Evolutionary conservation across 2,797 vertebrate species (phyloP).

Genomic region (Hemibagrus guttatus): DNA sequence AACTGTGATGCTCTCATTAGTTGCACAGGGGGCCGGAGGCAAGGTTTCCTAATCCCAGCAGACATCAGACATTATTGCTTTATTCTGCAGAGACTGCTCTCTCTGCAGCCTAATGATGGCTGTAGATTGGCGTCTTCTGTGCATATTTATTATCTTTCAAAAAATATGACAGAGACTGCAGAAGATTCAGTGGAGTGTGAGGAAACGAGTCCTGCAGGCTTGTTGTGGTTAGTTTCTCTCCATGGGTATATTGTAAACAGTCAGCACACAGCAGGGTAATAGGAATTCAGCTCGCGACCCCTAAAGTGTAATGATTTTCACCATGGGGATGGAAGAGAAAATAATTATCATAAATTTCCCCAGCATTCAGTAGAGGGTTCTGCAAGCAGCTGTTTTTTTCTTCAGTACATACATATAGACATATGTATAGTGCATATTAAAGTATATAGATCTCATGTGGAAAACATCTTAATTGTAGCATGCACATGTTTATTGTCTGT

Average conservation of each 20-base stretch:
- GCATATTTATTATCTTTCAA: conserved; percentile 61
- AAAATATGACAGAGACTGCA: conserved; percentile 54
- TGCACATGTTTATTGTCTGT: neutral
- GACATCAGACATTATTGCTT: conserved; percentile 52
- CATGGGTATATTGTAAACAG: conserved; percentile 40
- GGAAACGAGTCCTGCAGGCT: conserved; percentile 21
- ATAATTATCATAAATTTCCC: conserved; percentile 37
- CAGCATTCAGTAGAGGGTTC: conserved; percentile 25
- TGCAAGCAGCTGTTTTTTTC: conserved; percentile 19
- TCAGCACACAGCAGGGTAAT: conserved; percentile 38
- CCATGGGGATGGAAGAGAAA: conserved; percentile 17
- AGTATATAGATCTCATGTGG: neutral
- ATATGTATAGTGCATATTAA: conserved; percentile 12
- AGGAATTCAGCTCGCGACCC: conserved; percentile 29
- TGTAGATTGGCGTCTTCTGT: conserved; percentile 48
- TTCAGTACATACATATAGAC: neutral
- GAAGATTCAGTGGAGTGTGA: conserved; percentile 17
- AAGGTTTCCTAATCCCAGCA: conserved; percentile 41
- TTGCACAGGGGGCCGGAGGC: conserved; percentile 23
- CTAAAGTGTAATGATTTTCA: conserved; percentile 42
- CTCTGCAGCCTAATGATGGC: conserved; percentile 38
- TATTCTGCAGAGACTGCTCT: conserved; percentile 48
- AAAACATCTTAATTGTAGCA: neutral
- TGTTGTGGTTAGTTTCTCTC: conserved; percentile 34
- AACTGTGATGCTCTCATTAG: neutral